Percentiles rank a stretch among this genome's conserved stretches.
phyloP scores from a whole-genome alignment of 2,797 vertebrate species.

The Balearica regulorum region DNA sequence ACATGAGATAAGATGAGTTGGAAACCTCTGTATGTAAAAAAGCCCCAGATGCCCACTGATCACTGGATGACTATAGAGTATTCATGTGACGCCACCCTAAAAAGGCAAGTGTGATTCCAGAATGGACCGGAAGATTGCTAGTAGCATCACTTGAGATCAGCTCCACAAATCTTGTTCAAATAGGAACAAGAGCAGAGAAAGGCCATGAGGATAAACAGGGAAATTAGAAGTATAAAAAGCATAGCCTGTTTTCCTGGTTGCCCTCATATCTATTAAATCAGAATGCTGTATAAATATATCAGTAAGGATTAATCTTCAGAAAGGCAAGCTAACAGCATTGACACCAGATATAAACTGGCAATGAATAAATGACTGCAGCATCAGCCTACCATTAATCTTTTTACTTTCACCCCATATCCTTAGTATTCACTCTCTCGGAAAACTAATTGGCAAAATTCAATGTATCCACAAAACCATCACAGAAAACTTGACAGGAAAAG shows the following conservation, averaged over 20 bases:
- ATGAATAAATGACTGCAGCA: neutral
- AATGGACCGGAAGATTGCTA: neutral
- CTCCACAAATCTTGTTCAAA: neutral
- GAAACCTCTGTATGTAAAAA: neutral
- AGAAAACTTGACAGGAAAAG: neutral
- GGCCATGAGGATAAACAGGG: neutral
- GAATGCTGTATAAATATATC: neutral
- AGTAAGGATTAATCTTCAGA: neutral
- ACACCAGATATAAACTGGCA: neutral
- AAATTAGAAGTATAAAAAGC: neutral
- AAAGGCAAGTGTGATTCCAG: neutral
- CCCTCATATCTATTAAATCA: neutral
- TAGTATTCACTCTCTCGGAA: neutral
- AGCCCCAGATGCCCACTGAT: neutral
- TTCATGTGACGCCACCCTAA: neutral
- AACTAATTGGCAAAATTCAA: neutral
- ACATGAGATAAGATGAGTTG: neutral
- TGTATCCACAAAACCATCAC: neutral
- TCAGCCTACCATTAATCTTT: neutral
- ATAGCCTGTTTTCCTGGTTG: neutral
- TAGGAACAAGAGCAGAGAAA: neutral
- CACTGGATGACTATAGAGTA: neutral
- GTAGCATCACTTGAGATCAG: neutral
- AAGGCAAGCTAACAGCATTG: neutral
- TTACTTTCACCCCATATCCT: neutral